A percentile compares a stretch with the other conserved stretches of the same genome.
Conservation (phyloP, 1,140 invertebrate genomes). For the Callitettix versicolor region DNA sequence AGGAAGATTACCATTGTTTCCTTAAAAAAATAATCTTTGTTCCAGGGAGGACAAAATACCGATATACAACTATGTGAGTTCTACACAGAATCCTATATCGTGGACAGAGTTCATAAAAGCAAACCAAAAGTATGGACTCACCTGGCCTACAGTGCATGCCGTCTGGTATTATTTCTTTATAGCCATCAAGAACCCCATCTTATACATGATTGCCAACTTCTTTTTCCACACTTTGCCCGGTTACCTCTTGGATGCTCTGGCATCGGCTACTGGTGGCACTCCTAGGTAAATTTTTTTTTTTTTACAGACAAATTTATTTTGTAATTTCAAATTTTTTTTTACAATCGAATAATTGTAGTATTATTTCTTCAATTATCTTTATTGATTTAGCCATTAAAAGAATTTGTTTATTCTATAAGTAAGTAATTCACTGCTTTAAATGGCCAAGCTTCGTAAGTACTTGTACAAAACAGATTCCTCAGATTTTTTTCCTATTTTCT, state of each 20-base stretch:
- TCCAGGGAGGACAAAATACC: conserved; percentile 13
- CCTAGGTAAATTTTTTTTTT: conserved; percentile 32
- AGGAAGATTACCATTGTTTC: too few relatives aligned
- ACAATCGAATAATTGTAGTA: neutral
- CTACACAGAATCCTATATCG: conserved; percentile 41
- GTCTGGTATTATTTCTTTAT: conserved; percentile 44
- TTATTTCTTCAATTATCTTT: neutral
- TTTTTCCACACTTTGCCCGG: conserved; percentile 36
- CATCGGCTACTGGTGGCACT: conserved; percentile 30
- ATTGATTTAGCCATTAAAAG: neutral
- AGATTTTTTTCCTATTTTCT: too few relatives aligned
- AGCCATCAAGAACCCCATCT: conserved; percentile 26
- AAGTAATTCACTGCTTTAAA: neutral
- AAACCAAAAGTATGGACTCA: conserved; percentile 33
- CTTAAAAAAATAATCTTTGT: too few relatives aligned
- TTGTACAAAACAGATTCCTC: too few relatives aligned
- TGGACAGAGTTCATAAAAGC: conserved; percentile 43
- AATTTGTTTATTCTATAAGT: neutral
- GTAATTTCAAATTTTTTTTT: neutral
- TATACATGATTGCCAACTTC: conserved; percentile 30
- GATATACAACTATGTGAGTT: conserved; percentile 47
- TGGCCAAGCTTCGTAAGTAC: neutral
- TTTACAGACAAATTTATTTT: neutral
- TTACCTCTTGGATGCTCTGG: conserved; percentile 30
- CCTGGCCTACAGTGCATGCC: conserved; percentile 34